phyloP scores from a whole-genome alignment of 2,113 vertebrate genomes.

The Hippocampus comes region DNA sequence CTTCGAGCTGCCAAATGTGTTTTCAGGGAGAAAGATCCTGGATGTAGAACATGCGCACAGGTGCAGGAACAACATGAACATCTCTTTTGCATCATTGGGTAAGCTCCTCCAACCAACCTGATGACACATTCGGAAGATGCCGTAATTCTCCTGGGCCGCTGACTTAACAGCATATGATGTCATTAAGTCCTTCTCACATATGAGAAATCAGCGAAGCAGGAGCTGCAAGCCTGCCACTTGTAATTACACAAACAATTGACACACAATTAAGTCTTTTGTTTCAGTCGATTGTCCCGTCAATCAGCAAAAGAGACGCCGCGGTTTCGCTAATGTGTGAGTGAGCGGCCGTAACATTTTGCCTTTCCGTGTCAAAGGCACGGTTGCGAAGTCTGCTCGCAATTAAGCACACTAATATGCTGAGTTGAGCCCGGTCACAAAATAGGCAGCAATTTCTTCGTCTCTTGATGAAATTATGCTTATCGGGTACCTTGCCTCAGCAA shows the following conservation, averaged over 20 bases:
- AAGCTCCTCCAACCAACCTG: too few species aligned
- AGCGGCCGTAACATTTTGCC: constrained; percentile 55
- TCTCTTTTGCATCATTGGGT: too few species aligned
- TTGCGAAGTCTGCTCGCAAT: constrained; percentile 58
- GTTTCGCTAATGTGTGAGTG: constrained; percentile 41
- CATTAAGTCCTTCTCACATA: constrained; percentile 44
- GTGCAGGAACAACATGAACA: too few species aligned
- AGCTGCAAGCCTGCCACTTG: constrained; percentile 63
- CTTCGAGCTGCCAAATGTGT: too few species aligned
- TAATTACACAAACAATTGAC: constrained; percentile 65
- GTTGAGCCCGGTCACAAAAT: constrained; percentile 64
- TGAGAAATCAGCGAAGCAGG: constrained; percentile 49
- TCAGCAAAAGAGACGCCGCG: constrained; percentile 36
- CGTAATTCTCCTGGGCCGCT: neutral
- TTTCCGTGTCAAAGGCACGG: constrained; percentile 59
- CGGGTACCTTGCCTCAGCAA: constrained; percentile 67
- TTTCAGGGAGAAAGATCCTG: too few species aligned
- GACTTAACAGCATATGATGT: constrained; percentile 25
- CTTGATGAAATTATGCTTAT: constrained; percentile 74
- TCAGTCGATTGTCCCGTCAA: constrained; percentile 62
- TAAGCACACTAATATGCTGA: constrained; percentile 61
- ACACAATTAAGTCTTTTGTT: constrained; percentile 67
- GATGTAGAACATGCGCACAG: too few species aligned
- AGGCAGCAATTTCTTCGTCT: constrained; percentile 65
- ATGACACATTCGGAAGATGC: too few species aligned